A percentile compares a stretch with the other conserved stretches of the same genome.
These are phyloP conservation scores for Parauchenoglanis ngamensis DNA, from an alignment of 2,797 vertebrate genomes.

Conservation along the genomic window DNA sequence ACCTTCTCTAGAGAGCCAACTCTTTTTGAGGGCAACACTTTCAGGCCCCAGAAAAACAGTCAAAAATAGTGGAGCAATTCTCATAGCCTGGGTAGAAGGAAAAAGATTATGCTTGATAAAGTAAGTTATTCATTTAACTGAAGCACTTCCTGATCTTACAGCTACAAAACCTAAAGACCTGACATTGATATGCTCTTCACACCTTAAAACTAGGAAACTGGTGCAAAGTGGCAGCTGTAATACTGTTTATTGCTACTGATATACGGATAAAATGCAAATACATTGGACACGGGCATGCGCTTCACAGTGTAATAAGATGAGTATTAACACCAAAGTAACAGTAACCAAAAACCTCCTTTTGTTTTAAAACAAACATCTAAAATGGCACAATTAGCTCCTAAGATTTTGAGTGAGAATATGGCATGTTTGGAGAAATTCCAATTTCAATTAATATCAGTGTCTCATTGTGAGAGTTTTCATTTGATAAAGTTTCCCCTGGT, in stretches of 20 bases:
- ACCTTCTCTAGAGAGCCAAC: neutral
- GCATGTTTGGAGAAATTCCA: neutral
- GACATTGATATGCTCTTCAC: neutral
- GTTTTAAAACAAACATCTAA: neutral
- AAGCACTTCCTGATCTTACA: neutral
- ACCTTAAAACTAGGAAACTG: neutral
- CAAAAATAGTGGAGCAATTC: neutral
- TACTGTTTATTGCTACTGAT: neutral
- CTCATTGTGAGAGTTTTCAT: neutral
- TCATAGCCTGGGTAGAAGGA: neutral
- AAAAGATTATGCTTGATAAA: neutral
- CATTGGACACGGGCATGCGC: neutral
- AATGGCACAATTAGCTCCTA: neutral
- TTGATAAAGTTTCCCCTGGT: neutral
- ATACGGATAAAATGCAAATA: neutral
- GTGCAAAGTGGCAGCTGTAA: neutral
- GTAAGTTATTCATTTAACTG: neutral
- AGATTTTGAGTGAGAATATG: neutral
- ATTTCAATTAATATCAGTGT: neutral
- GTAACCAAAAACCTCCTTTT: neutral
- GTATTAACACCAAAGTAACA: neutral
- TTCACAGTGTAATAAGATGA: constrained; percentile 3
- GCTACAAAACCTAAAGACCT: neutral
- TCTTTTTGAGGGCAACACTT: neutral
- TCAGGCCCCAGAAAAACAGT: neutral